phyloP scores from a whole-genome alignment of 2,113 vertebrate genomes.

The Microcebus ravelobensis region DNA sequence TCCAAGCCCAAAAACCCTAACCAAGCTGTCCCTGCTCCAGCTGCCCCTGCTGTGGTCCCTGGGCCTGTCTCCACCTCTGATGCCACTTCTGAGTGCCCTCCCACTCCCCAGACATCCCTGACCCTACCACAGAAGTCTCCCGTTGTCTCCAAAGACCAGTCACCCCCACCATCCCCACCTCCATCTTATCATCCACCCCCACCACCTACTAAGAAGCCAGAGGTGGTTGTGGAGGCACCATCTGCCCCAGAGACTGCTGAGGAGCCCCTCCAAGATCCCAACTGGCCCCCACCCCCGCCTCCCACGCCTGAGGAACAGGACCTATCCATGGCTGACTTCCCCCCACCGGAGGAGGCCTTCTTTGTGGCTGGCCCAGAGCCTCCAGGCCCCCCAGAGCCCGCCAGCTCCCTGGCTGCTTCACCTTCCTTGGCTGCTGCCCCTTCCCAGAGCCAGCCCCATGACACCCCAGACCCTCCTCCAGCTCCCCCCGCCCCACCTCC shows the following conservation, averaged over 20 bases:
- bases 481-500: constrained; percentile 58
- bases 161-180: constrained; percentile 91
- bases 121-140: constrained; percentile 42
- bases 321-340: constrained; percentile 90
- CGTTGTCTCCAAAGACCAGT: constrained; percentile 68
- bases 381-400: not conserved
- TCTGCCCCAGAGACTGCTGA: constrained; percentile 12
- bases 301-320: constrained; percentile 86
- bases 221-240: constrained; percentile 69
- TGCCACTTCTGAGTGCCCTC: not conserved
- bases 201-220: constrained; percentile 87
- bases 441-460: constrained; percentile 51
- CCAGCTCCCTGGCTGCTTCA: accelerated
- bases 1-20: constrained; percentile 86
- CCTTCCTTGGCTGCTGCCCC: not conserved
- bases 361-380: constrained; percentile 75
- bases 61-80: not conserved
- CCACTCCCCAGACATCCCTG: constrained; percentile 30
- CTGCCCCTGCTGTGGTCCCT: not conserved
- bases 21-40: accelerated
- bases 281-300: constrained; percentile 94
- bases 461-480: not conserved
- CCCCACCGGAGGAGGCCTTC: constrained; percentile 90
- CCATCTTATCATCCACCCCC: constrained; percentile 92
- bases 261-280: constrained; percentile 76